Percentiles rank a stretch among this genome's conserved stretches.
phyloP scores from a whole-genome alignment of 37 sponge, comb jelly and placozoan genomes.

The Halichondria panicea region DNA sequence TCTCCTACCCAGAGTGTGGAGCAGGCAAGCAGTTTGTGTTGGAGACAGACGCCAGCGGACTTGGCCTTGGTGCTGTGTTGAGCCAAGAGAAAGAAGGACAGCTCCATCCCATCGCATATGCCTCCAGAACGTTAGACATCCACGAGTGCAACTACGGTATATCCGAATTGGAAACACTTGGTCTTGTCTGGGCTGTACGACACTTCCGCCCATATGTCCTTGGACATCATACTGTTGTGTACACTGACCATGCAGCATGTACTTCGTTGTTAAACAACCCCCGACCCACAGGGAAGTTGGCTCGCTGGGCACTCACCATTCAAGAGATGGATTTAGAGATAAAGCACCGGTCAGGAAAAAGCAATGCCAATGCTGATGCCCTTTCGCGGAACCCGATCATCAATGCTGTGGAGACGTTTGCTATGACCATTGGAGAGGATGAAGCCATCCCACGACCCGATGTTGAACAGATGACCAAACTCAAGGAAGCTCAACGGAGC shows the following conservation, averaged over 20 bases:
- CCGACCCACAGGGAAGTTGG: conserved; percentile 43
- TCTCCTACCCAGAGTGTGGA: conserved; percentile 29
- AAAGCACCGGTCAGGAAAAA: conserved; percentile 23
- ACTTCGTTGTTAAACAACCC: conserved; percentile 7
- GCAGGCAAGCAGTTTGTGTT: conserved; percentile 26
- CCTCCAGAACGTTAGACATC: not conserved
- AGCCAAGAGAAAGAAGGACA: conserved; percentile 19
- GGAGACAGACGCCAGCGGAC: conserved; percentile 58
- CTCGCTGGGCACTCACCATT: no score
- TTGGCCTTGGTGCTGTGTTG: conserved; percentile 62
- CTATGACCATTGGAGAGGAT: not conserved
- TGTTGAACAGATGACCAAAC: not conserved
- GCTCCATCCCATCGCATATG: conserved; percentile 39
- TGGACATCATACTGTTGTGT: no score
- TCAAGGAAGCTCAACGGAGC: conserved; percentile 4
- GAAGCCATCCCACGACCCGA: not conserved
- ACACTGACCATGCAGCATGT: conserved; percentile 50
- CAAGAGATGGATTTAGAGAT: conserved; percentile 55
- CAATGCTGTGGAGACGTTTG: not conserved
- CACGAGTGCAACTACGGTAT: conserved; percentile 35
- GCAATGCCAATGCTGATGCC: conserved; percentile 42
- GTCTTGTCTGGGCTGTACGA: no score
- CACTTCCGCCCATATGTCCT: no score
- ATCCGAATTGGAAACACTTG: conserved; percentile 47
- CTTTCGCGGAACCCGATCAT: no score